These are phyloP conservation scores for Kryphioiulus occultus DNA, from an alignment of 2,888 invertebrate species.

Conservation along the genomic window DNA sequence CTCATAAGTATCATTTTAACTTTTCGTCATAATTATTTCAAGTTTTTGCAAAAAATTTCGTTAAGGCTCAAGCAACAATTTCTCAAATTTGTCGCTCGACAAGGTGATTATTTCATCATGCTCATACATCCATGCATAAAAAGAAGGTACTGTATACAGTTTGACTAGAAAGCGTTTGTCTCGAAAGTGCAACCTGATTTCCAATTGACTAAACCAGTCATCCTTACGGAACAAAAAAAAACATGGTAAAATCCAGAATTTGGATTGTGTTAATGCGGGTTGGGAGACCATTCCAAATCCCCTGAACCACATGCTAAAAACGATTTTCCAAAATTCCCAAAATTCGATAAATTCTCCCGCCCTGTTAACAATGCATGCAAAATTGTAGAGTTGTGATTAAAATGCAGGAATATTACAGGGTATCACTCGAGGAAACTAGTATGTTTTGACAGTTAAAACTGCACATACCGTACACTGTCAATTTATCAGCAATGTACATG, in stretches of 20 bases:
- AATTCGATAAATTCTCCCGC: neutral
- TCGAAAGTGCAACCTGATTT: too few species aligned
- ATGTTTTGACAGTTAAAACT: neutral
- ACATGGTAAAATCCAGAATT: too few species aligned
- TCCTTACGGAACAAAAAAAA: too few species aligned
- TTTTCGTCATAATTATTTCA: too few species aligned
- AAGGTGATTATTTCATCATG: neutral
- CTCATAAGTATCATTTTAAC: too few species aligned
- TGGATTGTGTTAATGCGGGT: neutral
- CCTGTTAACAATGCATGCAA: neutral
- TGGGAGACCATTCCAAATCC: neutral
- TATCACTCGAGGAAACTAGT: neutral
- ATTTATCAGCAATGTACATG: neutral
- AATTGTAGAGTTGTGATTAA: neutral
- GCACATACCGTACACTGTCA: neutral
- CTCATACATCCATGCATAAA: neutral
- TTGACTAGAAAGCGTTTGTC: too few species aligned
- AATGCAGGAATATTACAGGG: neutral
- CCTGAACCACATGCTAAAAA: neutral
- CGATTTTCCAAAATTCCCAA: too few species aligned
- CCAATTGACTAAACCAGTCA: too few species aligned
- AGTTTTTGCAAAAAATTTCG: too few species aligned
- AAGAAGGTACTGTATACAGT: too few species aligned
- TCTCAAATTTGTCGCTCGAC: slow-evolving; percentile 4
- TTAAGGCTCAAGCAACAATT: too few species aligned